A percentile compares a stretch with the other conserved stretches of the same genome.
phyloP scores from a whole-genome alignment of 2,113 vertebrate genomes.

The Syngnathus floridae region DNA sequence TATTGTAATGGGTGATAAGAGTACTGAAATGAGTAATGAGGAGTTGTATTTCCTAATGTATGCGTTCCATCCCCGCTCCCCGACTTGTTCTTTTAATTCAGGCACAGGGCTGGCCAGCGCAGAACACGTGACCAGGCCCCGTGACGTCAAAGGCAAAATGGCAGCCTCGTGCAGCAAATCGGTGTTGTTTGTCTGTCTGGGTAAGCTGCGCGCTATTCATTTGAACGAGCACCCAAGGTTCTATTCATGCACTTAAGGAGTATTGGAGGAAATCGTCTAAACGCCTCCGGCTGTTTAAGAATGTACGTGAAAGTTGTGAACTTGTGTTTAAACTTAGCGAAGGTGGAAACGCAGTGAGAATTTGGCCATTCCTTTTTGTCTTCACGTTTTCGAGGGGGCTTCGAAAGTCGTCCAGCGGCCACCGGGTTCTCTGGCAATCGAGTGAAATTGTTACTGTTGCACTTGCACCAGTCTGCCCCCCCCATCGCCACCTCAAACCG shows the following conservation, averaged over 20 bases:
- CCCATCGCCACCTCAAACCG: too few relatives aligned
- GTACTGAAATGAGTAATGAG: not conserved
- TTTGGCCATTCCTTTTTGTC: not conserved
- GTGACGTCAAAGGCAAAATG: not conserved
- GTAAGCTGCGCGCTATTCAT: not conserved
- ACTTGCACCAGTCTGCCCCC: too few relatives aligned
- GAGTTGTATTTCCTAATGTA: not conserved
- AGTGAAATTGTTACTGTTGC: too few relatives aligned
- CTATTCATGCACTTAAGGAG: not conserved
- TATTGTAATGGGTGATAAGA: not conserved
- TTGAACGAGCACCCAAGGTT: not conserved
- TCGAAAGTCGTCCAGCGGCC: too few relatives aligned
- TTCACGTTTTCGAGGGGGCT: too few relatives aligned
- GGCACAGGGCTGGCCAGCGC: not conserved
- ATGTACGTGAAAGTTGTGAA: not conserved
- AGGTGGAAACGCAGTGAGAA: not conserved
- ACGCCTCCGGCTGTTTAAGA: too few relatives aligned
- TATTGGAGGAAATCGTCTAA: not conserved
- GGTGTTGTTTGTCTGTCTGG: conserved; percentile 12
- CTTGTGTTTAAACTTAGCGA: not conserved
- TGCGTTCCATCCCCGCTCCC: too few relatives aligned
- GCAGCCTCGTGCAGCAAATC: not conserved
- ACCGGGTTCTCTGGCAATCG: too few relatives aligned
- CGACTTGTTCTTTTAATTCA: not conserved
- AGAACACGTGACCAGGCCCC: not conserved